Conservation (phyloP, 1,140 invertebrate species). For the Plectrocnemia conspersa region DNA sequence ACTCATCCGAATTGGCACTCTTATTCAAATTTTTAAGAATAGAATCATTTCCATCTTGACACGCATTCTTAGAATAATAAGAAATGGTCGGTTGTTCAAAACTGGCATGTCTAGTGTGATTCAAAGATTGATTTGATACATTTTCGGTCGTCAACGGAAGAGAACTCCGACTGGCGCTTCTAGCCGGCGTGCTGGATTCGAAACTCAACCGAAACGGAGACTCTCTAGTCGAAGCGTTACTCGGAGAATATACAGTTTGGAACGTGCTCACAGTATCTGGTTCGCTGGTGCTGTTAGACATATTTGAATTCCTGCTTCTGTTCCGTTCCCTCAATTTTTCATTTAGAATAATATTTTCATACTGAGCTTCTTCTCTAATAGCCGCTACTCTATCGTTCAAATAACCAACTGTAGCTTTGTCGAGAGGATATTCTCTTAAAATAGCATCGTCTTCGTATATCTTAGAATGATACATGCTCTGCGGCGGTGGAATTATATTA, state of each 20-base stretch:
- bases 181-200: slow-evolving; percentile 11
- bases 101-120: slow-evolving; percentile 32
- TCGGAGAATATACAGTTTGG: slow-evolving; percentile 28
- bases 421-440: slow-evolving; percentile 15
- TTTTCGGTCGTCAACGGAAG: slow-evolving; percentile 18
- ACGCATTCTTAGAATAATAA: slow-evolving; percentile 46
- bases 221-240: slow-evolving; percentile 20
- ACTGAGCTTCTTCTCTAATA: slow-evolving; percentile 38
- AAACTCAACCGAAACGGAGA: slow-evolving; percentile 15
- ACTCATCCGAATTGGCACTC: slow-evolving; percentile 40
- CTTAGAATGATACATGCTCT: slow-evolving; percentile 20
- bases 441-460: slow-evolving; percentile 1
- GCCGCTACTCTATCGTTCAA: slow-evolving; percentile 33
- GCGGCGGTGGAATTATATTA: slow-evolving; percentile 37
- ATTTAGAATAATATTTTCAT: slow-evolving; percentile 38
- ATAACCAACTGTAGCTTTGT: slow-evolving; percentile 27
- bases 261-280: slow-evolving; percentile 32
- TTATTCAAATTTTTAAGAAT: slow-evolving; percentile 33
- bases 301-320: slow-evolving; percentile 31
- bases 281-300: slow-evolving; percentile 31
- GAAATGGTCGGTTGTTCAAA: slow-evolving; percentile 41
- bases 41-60: slow-evolving; percentile 40
- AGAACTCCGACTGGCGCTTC: slow-evolving; percentile 32
- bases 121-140: slow-evolving; percentile 10
- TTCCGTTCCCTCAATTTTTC: slow-evolving; percentile 22